Base-by-base conservation (phyloP, 2,113 vertebrate genomes). In the Lagopus muta region DNA sequence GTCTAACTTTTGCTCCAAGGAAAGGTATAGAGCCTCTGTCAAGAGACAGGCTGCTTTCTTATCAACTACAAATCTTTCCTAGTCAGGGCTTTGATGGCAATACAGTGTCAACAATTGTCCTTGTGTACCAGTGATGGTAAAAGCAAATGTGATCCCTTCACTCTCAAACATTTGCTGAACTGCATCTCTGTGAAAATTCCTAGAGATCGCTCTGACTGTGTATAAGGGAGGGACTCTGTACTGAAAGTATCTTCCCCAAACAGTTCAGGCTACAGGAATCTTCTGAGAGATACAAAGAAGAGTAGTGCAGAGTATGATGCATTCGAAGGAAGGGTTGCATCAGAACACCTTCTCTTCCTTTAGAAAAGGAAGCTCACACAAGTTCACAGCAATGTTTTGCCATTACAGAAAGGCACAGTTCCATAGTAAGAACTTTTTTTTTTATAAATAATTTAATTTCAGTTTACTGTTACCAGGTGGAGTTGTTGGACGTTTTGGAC, bases 401-500 rank as follows among this genome's bases (percentile, higher is more conserved):
- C 45, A 8, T n/a, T 58, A 25, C n/a, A 76, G 21, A 69, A 81
- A 72, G 34, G 47, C 61, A 40, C 24, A 48, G 71, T 34, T 86
- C 40, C 14, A 72, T 60, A 47, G 52, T 28, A 54, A 50, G 52
- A 94, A 67, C 8, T 45, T 50, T 73, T 87, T 57, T 36, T 28
- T 54, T 54, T 28, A 36, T 36, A 36, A 14, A 14, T 15, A 16
- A 54, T 54, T 28, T 54, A 34, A 64, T 69, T 85, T 52, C 72
- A 55, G 45, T 84, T 93, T 86, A 48, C 65, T 79, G 1, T 65
- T 66, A 36, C 65, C n/a, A 62, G 47, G 32, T 2, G 21, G 87
- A 69, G 64, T 20, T 93, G 92, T 78, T 47, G 64, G 87, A 92
- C 62, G 82, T 57, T 88, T 93, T 83, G 69, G 88, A 91, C 88